Percentiles rank a stretch among this genome's conserved stretches.
Evolutionary conservation across 2,113 vertebrate species (phyloP).

Genomic region (Columba janthina): DNA sequence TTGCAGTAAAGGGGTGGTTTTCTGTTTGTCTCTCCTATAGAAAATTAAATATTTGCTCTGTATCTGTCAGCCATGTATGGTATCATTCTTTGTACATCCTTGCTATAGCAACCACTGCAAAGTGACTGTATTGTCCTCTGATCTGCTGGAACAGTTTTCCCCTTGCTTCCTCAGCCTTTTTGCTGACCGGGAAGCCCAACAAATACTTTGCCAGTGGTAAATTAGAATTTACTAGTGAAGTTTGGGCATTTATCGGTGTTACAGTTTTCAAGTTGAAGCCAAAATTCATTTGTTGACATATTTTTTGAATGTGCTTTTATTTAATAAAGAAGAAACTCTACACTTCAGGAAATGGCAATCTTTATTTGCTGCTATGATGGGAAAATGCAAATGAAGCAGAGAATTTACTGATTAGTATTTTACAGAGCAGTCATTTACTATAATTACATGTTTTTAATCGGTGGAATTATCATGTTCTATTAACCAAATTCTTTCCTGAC

Average conservation of each 20-base stretch:
- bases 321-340: not conserved
- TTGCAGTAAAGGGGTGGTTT: not conserved
- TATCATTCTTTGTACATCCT: not conserved
- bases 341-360: not conserved
- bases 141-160: not conserved
- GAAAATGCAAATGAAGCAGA: slow-evolving; percentile 27
- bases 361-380: slow-evolving; percentile 25
- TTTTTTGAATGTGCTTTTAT: slow-evolving; percentile 16
- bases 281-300: not conserved
- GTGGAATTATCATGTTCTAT: slow-evolving; percentile 7
- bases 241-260: not conserved
- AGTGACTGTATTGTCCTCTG: not conserved
- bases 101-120: not conserved
- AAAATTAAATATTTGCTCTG: not conserved
- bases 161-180: not conserved
- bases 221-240: not conserved
- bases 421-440: not conserved
- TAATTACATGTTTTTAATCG: slow-evolving; percentile 52
- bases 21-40: not conserved
- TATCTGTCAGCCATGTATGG: not conserved
- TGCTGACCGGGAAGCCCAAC: not conserved
- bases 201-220: not conserved
- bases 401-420: slow-evolving; percentile 57
- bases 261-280: not conserved
- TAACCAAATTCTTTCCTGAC: slow-evolving; percentile 56